A percentile compares a stretch with the other conserved stretches of the same genome.
phyloP scores from a whole-genome alignment of 2,113 vertebrate species.

The Zonotrichia leucophrys region DNA sequence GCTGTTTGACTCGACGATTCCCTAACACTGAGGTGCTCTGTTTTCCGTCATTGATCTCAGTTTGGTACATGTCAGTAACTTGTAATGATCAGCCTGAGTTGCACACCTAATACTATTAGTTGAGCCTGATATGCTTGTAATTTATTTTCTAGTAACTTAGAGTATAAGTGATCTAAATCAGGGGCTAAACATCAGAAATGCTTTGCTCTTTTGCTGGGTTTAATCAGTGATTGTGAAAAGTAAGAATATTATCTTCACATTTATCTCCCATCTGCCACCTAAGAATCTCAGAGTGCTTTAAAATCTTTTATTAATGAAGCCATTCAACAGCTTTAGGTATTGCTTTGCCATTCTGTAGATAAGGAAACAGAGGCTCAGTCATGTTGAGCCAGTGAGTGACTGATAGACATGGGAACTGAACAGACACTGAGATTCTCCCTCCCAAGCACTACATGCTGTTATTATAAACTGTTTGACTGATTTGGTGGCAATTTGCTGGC shows the following conservation, averaged over 20 bases:
- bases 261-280: constrained; percentile 2
- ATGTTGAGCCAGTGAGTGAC: neutral
- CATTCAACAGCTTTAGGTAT: neutral
- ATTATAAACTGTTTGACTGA: neutral
- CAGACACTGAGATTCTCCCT: neutral
- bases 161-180: neutral
- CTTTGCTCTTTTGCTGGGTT: neutral
- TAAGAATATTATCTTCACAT: constrained; percentile 4
- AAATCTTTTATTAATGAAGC: constrained; percentile 31
- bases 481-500: neutral
- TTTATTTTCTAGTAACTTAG: constrained; percentile 45
- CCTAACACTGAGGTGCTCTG: neutral
- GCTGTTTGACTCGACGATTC: neutral
- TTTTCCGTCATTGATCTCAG: neutral
- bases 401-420: neutral
- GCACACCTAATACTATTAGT: constrained; percentile 9
- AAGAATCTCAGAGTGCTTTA: neutral
- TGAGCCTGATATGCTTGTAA: neutral
- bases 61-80: neutral
- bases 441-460: neutral
- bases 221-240: constrained; percentile 1
- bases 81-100: neutral
- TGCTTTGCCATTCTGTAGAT: neutral
- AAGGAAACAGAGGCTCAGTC: neutral
- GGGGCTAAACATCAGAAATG: neutral